Base-by-base conservation (phyloP, 2,797 vertebrate genomes). In the Pangasius mekongensis region DNA sequence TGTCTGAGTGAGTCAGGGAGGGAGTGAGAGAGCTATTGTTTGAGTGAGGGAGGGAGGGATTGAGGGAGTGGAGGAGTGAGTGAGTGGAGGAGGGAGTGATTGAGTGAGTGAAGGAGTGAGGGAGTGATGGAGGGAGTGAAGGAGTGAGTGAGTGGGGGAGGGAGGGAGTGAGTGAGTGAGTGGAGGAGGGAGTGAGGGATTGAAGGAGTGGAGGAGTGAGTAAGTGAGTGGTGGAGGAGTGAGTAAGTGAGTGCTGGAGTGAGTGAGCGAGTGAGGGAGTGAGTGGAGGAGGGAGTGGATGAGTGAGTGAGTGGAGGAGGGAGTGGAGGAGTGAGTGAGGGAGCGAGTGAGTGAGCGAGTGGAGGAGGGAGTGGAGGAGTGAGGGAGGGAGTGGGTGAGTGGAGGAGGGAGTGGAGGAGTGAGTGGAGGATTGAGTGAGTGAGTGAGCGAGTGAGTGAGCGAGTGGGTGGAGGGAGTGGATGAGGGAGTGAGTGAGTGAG, bases 361-460 rank as follows among this genome's bases (percentile, higher is more conserved):
- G 20, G 13, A 1, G 0, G 54, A 22, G 1, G 0, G 52, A 60
- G 1, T 1, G 54, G 13, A 18, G 0, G 47, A 10, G 8, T 9
- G 22, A 13, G 3, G 9, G 24, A 22, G 16, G 0, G 11, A 3
- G 43, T 33, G 66, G 39, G 67, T n/a, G 69, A 36, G 5, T 5
- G 16, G 20, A 18, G 22, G 67, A 36, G 2, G 2, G 69, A 8
- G 16, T 43, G 20, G 10, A 2, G 8, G 39, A 36, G 33, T 2
- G 47, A 9, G 1, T 6, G 22, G 11, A 3, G 7, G 10, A 20
- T 5, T 0, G 11, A 1, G 0, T 0, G 39, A 27, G 9, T 24
- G 39, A 13, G 5, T 9, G 10, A 10, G 49, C 1, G 2, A 10
- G 10, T 5, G 71, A 47, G 20, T 4, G 8, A 22, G 8, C 20